Percentiles rank a stretch among this genome's conserved stretches.
Evolutionary conservation across 1,140 invertebrate genomes (phyloP).

Genomic region (Magallana angulata): DNA sequence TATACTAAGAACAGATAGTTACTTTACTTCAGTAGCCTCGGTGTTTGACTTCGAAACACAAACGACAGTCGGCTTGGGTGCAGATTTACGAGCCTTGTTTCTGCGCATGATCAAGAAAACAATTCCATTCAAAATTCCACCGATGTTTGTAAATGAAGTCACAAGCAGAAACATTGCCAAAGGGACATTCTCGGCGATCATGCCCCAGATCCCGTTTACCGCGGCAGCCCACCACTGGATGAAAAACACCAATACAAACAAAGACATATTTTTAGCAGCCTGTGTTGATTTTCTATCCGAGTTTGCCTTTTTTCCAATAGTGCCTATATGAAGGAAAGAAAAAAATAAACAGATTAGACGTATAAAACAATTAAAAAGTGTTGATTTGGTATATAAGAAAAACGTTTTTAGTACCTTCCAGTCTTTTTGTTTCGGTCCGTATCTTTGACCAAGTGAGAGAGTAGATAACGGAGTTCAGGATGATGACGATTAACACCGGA

Average conservation of each 20-base stretch:
- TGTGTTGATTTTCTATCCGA: constrained; percentile 44
- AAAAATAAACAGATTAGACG: neutral
- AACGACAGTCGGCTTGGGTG: neutral
- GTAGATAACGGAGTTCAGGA: constrained; percentile 57
- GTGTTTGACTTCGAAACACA: neutral
- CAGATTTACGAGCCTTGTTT: neutral
- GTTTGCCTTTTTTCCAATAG: neutral
- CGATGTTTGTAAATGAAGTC: constrained; percentile 52
- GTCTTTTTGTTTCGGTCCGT: neutral
- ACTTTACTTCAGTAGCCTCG: neutral
- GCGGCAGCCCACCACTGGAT: constrained; percentile 63
- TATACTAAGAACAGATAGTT: neutral
- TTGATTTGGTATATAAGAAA: neutral
- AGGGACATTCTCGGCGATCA: constrained; percentile 40
- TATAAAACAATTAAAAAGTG: neutral
- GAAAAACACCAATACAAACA: constrained; percentile 61
- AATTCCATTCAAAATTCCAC: constrained; percentile 53
- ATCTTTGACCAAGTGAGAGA: constrained; percentile 60
- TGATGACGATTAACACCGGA: constrained; percentile 53
- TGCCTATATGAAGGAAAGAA: constrained; percentile 38
- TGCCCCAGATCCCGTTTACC: constrained; percentile 57
- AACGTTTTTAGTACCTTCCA: neutral
- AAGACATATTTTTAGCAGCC: constrained; percentile 60
- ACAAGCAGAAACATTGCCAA: constrained; percentile 45
- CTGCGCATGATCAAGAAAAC: constrained; percentile 49